Percentiles rank a stretch among this genome's conserved stretches.
Conservation (phyloP, 1,140 invertebrate species). For the Sarcophaga peregrina region DNA sequence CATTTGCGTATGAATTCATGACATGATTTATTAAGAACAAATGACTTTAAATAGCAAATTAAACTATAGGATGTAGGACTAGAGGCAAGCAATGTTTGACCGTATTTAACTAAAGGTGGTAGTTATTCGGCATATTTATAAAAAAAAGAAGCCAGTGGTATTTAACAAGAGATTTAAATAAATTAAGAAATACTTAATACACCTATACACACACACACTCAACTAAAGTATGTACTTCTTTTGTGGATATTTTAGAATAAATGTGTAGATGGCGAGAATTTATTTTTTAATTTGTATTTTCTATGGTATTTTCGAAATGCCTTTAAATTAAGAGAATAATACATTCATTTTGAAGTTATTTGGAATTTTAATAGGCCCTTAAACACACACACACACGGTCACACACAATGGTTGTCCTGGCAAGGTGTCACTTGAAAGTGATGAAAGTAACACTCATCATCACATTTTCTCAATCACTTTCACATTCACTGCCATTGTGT, state of each 20-base stretch:
- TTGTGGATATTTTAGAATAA: not conserved
- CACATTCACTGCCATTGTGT: not conserved
- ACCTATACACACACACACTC: no score
- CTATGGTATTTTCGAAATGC: constrained; percentile 28
- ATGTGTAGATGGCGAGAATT: not conserved
- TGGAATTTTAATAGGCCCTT: constrained; percentile 36
- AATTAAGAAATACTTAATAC: no score
- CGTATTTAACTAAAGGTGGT: no score
- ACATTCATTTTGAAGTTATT: constrained; percentile 45
- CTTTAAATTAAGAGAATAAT: constrained; percentile 45
- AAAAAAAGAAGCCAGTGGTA: no score
- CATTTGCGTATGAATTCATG: no score
- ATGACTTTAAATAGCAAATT: no score
- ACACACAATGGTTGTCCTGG: not conserved
- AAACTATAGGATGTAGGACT: no score
- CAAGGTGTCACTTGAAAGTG: constrained; percentile 45
- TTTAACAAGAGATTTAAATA: no score
- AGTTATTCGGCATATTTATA: no score
- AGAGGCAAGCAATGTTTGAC: no score
- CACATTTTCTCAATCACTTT: constrained; percentile 14
- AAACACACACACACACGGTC: not conserved
- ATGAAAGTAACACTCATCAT: constrained; percentile 44
- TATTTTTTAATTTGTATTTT: constrained; percentile 1
- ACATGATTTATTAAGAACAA: no score
- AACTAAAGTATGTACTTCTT: no score